Evolutionary conservation across 1,140 invertebrate species (phyloP).

Genomic region (Rhagoletis pomonella): DNA sequence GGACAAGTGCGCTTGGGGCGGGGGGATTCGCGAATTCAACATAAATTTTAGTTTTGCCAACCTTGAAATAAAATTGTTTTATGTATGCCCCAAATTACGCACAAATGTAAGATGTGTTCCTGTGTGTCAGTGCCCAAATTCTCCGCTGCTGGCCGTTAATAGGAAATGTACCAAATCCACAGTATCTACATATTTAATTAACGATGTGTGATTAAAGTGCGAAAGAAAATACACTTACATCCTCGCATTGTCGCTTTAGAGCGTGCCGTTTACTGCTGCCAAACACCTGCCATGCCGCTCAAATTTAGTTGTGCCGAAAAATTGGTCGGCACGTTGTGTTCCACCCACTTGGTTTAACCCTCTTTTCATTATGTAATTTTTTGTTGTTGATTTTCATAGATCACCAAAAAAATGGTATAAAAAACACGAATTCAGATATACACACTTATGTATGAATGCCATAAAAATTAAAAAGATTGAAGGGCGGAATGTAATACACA

Average conservation of each 20-base stretch:
- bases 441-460: no score
- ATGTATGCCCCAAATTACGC: background rate
- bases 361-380: slow-evolving; percentile 18
- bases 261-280: background rate
- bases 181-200: background rate
- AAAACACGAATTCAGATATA: background rate
- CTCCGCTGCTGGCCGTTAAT: no score
- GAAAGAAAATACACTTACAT: background rate
- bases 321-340: background rate
- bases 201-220: background rate
- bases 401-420: background rate
- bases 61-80: background rate
- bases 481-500: background rate
- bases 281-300: background rate
- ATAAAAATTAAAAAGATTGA: background rate
- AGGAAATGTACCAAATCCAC: no score
- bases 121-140: no score
- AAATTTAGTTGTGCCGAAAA: background rate
- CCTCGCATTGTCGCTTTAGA: background rate
- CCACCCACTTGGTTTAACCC: background rate
- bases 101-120: background rate
- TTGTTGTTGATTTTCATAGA: background rate
- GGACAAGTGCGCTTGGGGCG: background rate
- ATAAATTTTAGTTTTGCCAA: slow-evolving; percentile 31
- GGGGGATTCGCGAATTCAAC: background rate